Base-by-base conservation (phyloP, 23 tunicate genomes). In the Phallusia fumigata region DNA sequence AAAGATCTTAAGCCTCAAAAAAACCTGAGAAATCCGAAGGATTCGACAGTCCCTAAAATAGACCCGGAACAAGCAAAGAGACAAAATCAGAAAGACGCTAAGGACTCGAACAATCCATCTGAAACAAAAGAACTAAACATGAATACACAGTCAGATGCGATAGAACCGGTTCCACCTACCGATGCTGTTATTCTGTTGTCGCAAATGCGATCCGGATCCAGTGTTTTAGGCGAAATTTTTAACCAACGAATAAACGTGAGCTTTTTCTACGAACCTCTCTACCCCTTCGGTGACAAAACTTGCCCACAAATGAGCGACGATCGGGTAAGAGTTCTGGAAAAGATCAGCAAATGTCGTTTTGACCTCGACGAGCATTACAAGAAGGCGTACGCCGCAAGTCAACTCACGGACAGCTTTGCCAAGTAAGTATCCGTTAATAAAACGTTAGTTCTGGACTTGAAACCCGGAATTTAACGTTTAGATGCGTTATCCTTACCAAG, bases 191-290 rank as follows among this genome's bases (percentile, higher is more conserved):
- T 75, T 10, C 16, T 75, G 33, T 13, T 75, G 44, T 26, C 34
- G 33, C 78, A 75, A 75, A 33, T 34, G 45, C 34, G 78, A 19
- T 75, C 78, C 5, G 78, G 78, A 3, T 75, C 78, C 28, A 75
- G 78, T 30, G 47, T 75, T 28, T 31, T 75, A 21, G 78, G 78
- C 24, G 78, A 75, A 30, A 35, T 75, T 33, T 75, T 75, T 33
- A 75, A 75, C 30, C 78, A 75, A 75, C 44, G 78, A 75, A 33
- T 75, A 1, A 75, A 75, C 16, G 78, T 75, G 24, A 33, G 45
- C 11, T 75, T 33, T 30, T 75, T 75, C 24, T 75, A 75, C 78
- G 78, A 75, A 33, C 78, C 78, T 28, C 78, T 75, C 11, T 75
- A 75, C 35, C 78, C 78, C 16, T 75, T 75, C 18, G 45, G 78